Evolutionary conservation across 2,888 invertebrate genomes (phyloP).

Genomic region (Steinernema hermaphroditum): DNA sequence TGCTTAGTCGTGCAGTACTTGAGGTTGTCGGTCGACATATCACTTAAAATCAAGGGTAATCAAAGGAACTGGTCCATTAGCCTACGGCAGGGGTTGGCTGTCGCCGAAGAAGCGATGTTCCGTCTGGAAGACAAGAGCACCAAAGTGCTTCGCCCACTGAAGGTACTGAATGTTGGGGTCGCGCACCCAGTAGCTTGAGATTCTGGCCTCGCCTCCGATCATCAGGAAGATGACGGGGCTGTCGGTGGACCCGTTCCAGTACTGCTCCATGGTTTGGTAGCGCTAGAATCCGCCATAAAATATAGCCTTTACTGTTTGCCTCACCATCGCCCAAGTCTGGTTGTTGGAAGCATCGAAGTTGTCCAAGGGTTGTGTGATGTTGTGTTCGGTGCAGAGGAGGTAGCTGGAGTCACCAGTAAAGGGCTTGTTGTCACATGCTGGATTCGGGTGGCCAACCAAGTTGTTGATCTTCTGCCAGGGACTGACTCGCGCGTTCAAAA

Average conservation of each 20-base stretch:
- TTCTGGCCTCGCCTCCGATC: slow-evolving; percentile 32
- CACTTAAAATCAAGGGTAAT: slow-evolving; percentile 62
- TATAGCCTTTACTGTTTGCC: not conserved
- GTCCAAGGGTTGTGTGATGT: slow-evolving; percentile 1
- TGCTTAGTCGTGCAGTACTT: slow-evolving; percentile 75
- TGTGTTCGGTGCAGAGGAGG: not conserved
- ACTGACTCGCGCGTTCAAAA: not conserved
- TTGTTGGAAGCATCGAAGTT: not conserved
- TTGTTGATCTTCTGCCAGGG: slow-evolving; percentile 6
- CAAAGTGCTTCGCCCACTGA: slow-evolving; percentile 34
- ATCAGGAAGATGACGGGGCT: slow-evolving; percentile 29
- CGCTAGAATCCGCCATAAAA: not conserved
- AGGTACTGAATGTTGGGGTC: slow-evolving; percentile 21
- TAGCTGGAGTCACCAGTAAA: not conserved
- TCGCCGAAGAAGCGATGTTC: slow-evolving; percentile 35
- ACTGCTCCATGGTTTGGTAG: slow-evolving; percentile 28
- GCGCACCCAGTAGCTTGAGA: slow-evolving; percentile 18
- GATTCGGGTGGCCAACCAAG: not conserved
- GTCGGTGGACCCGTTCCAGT: not conserved
- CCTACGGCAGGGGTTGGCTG: not conserved
- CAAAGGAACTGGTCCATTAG: not conserved
- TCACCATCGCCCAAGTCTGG: not conserved
- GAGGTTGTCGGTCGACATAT: slow-evolving; percentile 80
- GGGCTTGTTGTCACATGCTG: not conserved
- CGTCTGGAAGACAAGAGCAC: slow-evolving; percentile 30